Base-by-base conservation (phyloP, 2,113 vertebrate genomes). In the Myanophis thanlyinensis region DNA sequence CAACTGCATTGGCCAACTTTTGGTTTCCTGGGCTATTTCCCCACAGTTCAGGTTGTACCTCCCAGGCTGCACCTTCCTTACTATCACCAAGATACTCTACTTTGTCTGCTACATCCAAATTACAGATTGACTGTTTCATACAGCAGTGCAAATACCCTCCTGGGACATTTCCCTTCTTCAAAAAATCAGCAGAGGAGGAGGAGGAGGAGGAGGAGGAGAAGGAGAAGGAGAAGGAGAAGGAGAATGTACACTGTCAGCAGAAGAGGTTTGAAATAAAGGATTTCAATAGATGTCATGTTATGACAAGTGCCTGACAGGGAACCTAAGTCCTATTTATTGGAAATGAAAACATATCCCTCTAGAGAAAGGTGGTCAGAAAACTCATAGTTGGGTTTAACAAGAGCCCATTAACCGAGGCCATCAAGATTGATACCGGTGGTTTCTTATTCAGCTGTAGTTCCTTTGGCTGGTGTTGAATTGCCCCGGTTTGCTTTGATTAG, bases 281-380 rank as follows among this genome's bases (percentile, higher is more conserved):
- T 18, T 27, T 35, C 6, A 1, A 1, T 3, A 25, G 11, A 84
- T 23, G 13, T n/a, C 52, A 88, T 9, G 5, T 27, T 62, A 90
- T 54, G 27, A 4, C 52, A 52, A 4, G 1, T 48, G 20, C 48
- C 87, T 46, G 53, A 53, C 1, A 2, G 15, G 22, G 20, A 90
- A 52, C 86, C 10, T 22, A 67, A 85, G 20, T 1, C 3, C 11
- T 47, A 0, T 67, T 12, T 40, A 15, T 62, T 87, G 44, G 89
- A 90, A 89, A 87, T 59, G 51, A 89, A 35, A 27, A 35, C 8
- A 20, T 93, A 93, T 87, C 88, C 46, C 90, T 90, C 91, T 87
- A 30, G 90, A 91, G 49, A 91, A 54, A 30, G 12, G 8, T 49
- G 47, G 46, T 90, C 46, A 73, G 25, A 73, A 4, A 44, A 91